Percentiles rank a stretch among this genome's conserved stretches.
Evolutionary conservation across 2,888 invertebrate species (phyloP).

Genomic region (Chromoteleia sp.): DNA sequence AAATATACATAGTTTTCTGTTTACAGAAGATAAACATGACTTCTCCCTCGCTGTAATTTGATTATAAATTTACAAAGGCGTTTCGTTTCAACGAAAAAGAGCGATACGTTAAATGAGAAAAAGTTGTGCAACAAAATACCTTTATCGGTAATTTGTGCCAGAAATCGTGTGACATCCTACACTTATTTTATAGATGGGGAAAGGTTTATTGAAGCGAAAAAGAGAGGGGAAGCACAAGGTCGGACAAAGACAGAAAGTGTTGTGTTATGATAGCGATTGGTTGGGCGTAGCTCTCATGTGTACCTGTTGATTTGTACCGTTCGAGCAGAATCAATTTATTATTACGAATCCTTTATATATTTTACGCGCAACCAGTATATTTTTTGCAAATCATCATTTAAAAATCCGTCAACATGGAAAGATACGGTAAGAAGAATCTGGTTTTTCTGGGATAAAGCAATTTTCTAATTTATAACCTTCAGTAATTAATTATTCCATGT

Average conservation of each 20-base stretch:
- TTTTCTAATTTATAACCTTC: slow-evolving; percentile 29
- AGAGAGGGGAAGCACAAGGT: slow-evolving; percentile 61
- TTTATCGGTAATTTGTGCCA: slow-evolving; percentile 12
- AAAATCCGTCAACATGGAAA: slow-evolving; percentile 6
- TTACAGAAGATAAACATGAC: too few relatives aligned
- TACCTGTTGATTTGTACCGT: slow-evolving; percentile 74
- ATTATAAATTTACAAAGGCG: not conserved
- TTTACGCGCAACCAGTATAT: not conserved
- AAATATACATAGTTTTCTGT: too few relatives aligned
- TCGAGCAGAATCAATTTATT: slow-evolving; percentile 36
- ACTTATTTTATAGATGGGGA: slow-evolving; percentile 53
- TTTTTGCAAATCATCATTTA: not conserved
- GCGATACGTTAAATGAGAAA: not conserved
- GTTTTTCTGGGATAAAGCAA: not conserved
- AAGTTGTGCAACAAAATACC: slow-evolving; percentile 17
- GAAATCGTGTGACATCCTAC: slow-evolving; percentile 61
- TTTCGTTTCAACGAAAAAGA: too few relatives aligned
- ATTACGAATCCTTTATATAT: slow-evolving; percentile 2
- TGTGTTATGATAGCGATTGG: slow-evolving; percentile 72
- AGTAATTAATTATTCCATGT: slow-evolving; percentile 23
- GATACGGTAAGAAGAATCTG: slow-evolving; percentile 24
- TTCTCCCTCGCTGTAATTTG: too few relatives aligned
- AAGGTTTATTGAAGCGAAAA: slow-evolving; percentile 68
- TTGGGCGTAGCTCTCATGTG: slow-evolving; percentile 75
- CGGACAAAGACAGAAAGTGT: slow-evolving; percentile 55